Conservation (phyloP, 2,797 vertebrate genomes). For the Micropoecilia bifurca region DNA sequence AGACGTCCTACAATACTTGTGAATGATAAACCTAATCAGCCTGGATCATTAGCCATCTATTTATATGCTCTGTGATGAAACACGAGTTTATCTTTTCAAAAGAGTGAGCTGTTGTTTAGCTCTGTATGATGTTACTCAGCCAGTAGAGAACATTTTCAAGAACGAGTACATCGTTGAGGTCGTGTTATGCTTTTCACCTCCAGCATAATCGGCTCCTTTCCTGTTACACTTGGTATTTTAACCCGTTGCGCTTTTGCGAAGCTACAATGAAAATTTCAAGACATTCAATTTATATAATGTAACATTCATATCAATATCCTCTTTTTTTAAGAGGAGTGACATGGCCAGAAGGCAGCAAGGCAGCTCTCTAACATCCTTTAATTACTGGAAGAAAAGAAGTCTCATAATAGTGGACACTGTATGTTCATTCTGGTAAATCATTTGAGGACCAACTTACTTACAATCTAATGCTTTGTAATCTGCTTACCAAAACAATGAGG, state of each 20-base stretch:
- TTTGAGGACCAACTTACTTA: not conserved
- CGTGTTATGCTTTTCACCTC: conserved; percentile 54
- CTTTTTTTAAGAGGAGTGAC: not conserved
- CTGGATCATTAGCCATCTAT: not conserved
- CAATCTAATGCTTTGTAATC: not conserved
- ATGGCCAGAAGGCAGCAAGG: not conserved
- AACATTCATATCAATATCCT: not conserved
- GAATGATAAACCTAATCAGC: conserved; percentile 8
- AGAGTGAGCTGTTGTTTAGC: conserved; percentile 52
- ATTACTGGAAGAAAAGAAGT: not conserved
- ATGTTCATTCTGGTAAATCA: no score
- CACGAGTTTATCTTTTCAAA: not conserved
- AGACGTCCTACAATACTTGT: conserved; percentile 28
- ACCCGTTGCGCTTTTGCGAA: conserved; percentile 60
- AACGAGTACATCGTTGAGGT: conserved; percentile 42
- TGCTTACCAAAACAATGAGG: not conserved
- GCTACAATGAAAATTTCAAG: conserved; percentile 53
- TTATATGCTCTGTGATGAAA: not conserved
- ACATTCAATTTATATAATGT: not conserved
- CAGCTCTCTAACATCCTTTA: not conserved
- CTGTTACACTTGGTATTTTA: conserved; percentile 63
- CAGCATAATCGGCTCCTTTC: conserved; percentile 49
- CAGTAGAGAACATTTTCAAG: conserved; percentile 28
- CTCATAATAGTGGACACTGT: no score
- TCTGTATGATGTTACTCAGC: conserved; percentile 48